These are phyloP conservation scores for Myrmecophaga tridactyla DNA, from an alignment of 2,113 vertebrate genomes.

Conservation along the genomic window DNA sequence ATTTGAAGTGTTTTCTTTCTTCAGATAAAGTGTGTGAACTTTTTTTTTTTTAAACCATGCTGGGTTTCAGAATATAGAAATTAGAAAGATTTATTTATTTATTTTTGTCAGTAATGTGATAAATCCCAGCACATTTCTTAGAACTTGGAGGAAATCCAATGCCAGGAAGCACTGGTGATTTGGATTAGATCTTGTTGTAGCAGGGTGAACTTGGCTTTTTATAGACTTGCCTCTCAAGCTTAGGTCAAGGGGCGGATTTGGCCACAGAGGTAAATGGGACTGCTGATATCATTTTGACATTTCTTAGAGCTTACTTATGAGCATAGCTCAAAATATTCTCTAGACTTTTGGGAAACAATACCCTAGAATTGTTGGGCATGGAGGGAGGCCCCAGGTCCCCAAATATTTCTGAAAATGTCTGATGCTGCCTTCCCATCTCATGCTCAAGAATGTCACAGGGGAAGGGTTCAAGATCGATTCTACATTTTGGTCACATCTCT, in stretches of 20 bases:
- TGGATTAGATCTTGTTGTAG: neutral
- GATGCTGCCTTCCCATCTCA: neutral
- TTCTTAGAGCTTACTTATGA: constrained; percentile 3
- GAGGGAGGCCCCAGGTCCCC: accelerated
- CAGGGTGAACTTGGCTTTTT: neutral
- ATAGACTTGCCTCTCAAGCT: neutral
- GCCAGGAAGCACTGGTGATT: neutral
- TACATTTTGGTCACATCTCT: neutral
- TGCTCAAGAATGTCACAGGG: neutral
- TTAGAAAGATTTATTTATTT: constrained; percentile 17
- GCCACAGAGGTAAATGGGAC: neutral
- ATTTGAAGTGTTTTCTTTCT: constrained; percentile 16
- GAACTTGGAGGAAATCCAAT: neutral
- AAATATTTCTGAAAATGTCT: constrained; percentile 10
- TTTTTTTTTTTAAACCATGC: constrained; percentile 43
- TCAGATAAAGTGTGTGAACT: constrained; percentile 58
- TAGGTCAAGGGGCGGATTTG: neutral
- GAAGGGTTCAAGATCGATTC: neutral
- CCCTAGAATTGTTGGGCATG: neutral
- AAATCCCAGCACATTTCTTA: neutral
- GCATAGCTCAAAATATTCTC: neutral
- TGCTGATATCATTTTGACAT: neutral
- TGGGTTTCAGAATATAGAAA: neutral
- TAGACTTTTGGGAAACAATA: neutral
- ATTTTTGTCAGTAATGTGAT: constrained; percentile 8